These are phyloP conservation scores for Actinia tenebrosa DNA, from an alignment of 64 coral and sea anemone species.

Conservation along the genomic window DNA sequence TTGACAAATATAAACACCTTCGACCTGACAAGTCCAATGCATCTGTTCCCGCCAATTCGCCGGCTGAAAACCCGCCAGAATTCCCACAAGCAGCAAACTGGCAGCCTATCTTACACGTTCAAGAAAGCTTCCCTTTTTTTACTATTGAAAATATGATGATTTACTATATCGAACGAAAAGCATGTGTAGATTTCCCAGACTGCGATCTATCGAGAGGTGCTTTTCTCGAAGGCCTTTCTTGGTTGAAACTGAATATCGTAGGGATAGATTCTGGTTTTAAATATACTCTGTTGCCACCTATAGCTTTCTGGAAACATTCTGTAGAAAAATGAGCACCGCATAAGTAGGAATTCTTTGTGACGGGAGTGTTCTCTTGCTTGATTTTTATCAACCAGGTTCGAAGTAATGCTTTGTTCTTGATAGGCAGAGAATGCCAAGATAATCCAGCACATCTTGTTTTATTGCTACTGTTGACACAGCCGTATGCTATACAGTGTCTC, in stretches of 20 bases:
- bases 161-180: no score
- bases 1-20: no score
- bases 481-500: constrained; percentile 23
- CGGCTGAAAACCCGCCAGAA: no score
- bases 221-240: neutral
- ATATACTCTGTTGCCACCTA: neutral
- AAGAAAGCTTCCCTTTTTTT: no score
- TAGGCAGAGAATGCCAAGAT: no score
- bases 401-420: neutral
- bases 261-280: neutral
- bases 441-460: constrained; percentile 9
- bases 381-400: constrained; percentile 2
- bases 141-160: no score
- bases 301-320: neutral
- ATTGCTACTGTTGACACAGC: constrained; percentile 34
- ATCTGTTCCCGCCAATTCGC: no score
- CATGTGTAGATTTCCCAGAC: neutral
- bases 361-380: neutral
- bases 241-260: neutral
- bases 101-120: no score
- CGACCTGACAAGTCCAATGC: no score
- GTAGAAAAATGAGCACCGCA: constrained; percentile 8
- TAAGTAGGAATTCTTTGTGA: constrained; percentile 28
- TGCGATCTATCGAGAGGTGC: neutral
- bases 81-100: no score